Conservation (phyloP, 2,113 vertebrate species). For the Excalfactoria chinensis region DNA sequence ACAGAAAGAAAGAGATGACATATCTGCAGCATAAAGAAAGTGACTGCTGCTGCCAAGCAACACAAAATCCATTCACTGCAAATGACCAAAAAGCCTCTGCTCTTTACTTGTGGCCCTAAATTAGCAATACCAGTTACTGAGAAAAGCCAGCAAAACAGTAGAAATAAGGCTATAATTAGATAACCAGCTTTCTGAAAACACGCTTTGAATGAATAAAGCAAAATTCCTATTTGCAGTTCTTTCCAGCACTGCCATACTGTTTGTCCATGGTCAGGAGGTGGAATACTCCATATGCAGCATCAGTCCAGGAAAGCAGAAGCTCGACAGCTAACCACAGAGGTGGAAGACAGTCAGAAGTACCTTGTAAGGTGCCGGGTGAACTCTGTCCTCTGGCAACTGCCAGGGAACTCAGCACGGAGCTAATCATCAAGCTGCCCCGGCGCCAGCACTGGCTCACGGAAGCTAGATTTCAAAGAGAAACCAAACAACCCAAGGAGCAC, state of each 20-base stretch:
- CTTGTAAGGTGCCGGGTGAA: background rate
- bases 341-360: background rate
- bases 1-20: background rate
- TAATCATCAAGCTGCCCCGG: constrained; percentile 32
- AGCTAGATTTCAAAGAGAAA: constrained; percentile 35
- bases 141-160: background rate
- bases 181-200: background rate
- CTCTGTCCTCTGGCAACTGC: background rate
- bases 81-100: background rate
- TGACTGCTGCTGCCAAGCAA: background rate
- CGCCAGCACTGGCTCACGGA: background rate
- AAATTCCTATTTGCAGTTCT: background rate
- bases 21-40: background rate
- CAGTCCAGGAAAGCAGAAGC: background rate
- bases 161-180: background rate
- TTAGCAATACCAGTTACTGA: background rate
- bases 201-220: background rate
- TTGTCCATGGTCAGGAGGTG: fast-evolving
- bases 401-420: fast-evolving
- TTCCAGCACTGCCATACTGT: background rate
- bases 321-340: background rate
- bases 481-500: background rate
- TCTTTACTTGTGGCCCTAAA: background rate
- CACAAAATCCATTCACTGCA: background rate
- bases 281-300: background rate